Percentiles rank a stretch among this genome's conserved stretches.
Conservation (phyloP, 1,140 invertebrate genomes). For the Drosophila tsacasi region DNA sequence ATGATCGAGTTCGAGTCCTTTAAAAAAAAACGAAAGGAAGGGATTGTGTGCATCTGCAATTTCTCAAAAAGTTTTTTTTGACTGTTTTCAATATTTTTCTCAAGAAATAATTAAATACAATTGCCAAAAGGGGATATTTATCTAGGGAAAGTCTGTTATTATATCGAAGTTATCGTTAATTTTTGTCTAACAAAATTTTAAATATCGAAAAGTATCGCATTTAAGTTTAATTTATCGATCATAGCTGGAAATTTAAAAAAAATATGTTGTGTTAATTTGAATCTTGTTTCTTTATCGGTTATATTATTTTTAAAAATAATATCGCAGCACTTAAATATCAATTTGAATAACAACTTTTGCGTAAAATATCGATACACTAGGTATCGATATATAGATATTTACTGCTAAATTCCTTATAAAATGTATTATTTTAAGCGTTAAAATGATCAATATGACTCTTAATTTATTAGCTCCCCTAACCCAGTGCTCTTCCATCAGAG, state of each 20-base stretch:
- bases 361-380: no score
- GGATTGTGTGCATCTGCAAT: constrained; percentile 4
- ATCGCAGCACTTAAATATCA: no score
- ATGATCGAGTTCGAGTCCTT: constrained; percentile 51
- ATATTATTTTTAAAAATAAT: no score
- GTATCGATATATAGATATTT: no score
- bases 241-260: no score
- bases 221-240: no score
- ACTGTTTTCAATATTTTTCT: not conserved
- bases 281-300: no score
- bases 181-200: not conserved
- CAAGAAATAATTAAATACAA: not conserved
- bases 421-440: no score
- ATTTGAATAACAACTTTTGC: no score
- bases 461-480: constrained; percentile 9
- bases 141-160: not conserved
- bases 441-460: constrained; percentile 8
- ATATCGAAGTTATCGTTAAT: not conserved
- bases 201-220: no score
- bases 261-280: no score
- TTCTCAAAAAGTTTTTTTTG: constrained; percentile 14
- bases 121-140: not conserved
- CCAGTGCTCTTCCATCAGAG: constrained; percentile 22
- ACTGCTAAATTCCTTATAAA: no score
- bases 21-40: not conserved